Conservation (phyloP, 2,888 invertebrate genomes). For the Andrena camellia region DNA sequence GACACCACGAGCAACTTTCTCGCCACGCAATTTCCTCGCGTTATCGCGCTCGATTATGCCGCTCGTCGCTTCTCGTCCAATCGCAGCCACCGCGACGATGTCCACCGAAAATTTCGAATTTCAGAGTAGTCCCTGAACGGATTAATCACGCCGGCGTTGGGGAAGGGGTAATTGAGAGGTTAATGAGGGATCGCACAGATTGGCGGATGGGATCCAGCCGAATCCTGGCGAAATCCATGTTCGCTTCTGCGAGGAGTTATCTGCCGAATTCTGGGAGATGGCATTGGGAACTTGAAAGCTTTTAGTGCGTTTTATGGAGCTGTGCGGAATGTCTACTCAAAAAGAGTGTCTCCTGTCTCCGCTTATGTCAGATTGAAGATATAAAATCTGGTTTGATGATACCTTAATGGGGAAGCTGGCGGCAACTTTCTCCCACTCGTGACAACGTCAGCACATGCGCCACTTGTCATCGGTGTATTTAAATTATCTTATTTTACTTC, state of each 20-base stretch:
- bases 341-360: too few species aligned
- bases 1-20: conserved; percentile 27
- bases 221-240: conserved; percentile 7
- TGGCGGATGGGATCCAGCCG: conserved; percentile 16
- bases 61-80: neutral
- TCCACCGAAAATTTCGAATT: conserved; percentile 26
- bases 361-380: too few species aligned
- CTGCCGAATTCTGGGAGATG: neutral
- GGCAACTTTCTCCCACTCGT: too few species aligned
- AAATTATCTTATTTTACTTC: too few species aligned
- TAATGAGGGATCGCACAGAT: conserved; percentile 31
- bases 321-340: too few species aligned
- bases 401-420: too few species aligned
- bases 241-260: neutral
- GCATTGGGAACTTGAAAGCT: too few species aligned
- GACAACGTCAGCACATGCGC: too few species aligned
- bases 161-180: conserved; percentile 36
- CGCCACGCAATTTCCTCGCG: conserved; percentile 26
- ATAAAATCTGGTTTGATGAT: too few species aligned
- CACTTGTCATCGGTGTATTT: too few species aligned
- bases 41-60: conserved; percentile 43
- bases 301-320: too few species aligned
- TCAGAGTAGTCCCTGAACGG: neutral
- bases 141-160: conserved; percentile 28
- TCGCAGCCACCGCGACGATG: neutral